Base-by-base conservation (phyloP, 2,888 invertebrate species). In the Euclidia mi region DNA sequence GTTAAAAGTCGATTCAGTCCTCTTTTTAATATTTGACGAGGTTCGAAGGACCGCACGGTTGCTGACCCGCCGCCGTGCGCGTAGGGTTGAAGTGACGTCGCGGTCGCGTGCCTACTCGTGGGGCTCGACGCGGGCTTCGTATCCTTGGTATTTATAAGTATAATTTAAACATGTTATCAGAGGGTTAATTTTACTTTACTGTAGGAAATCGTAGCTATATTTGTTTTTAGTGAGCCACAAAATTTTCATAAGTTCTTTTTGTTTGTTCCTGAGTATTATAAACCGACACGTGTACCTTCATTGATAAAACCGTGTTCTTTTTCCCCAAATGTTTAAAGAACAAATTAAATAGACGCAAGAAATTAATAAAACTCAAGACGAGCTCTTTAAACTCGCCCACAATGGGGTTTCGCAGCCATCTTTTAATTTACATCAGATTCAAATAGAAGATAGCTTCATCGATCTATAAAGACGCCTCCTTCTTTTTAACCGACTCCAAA, bases 21-120 rank as follows among this genome's bases (percentile, higher is more conserved):
- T 78, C 79, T 75, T 79, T 81, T 90, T 82, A 90, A 90, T 90
- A 89, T 89, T 89, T 88, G 81, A 90, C 78, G 81, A 84, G 82
- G 81, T 81, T 80, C 81, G 82, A 86, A 84, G 81, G 81, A 76
- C 71, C 73, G 79, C 62, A 58, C 80, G 82, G 79, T 79, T 69
- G 74, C 81, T 81, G 89, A 88, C 87, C 88, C 64, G 64, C 29
- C 41, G 20, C 35, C 38, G 35, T 42, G 44, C 35, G n/a, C 73
- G n/a, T 73, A 87, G 87, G 87, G 85, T 74, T 87, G 87, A 66
- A 62, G 59, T 56, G 37, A 55, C 12, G 31, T 51, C n/a, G n/a
- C n/a, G n/a, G 29, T 44, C 43, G 49, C 37, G 34, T 44, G 56
- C 42, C 50, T 35, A 43, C 56, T 55, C 53, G 46, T 51, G 25